A percentile compares a stretch with the other conserved stretches of the same genome.
Evolutionary conservation across 2,797 vertebrate species (phyloP).

Genomic region (Danionella dracula): DNA sequence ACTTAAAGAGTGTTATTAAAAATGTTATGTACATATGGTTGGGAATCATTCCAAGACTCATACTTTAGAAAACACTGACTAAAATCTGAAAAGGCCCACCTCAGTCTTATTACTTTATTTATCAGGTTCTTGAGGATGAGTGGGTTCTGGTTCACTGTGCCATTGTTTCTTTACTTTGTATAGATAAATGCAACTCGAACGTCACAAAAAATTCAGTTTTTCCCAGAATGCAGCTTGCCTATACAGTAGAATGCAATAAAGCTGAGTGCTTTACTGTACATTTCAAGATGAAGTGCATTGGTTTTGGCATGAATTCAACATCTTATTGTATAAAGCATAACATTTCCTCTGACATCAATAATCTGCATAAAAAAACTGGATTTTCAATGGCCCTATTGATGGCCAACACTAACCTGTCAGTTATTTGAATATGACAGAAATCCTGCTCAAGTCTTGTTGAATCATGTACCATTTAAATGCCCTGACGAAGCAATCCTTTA

Average conservation of each 20-base stretch:
- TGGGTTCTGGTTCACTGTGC: neutral
- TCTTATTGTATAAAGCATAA: neutral
- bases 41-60: no score
- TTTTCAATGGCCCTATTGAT: no score
- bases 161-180: neutral
- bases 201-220: neutral
- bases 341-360: neutral
- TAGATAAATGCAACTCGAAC: neutral
- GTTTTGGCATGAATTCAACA: neutral
- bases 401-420: no score
- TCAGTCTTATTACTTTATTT: no score
- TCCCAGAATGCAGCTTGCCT: neutral
- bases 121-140: no score
- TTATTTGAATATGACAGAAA: neutral
- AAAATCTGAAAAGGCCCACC: no score
- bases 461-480: neutral
- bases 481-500: neutral
- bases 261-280: neutral
- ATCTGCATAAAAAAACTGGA: neutral
- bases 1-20: no score
- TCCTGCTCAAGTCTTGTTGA: neutral
- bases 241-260: slow-evolving; percentile 11
- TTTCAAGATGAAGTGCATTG: neutral
- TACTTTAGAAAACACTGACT: no score
- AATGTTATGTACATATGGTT: no score